These are phyloP conservation scores for Osedax frankpressi DNA, from an alignment of 2,888 invertebrate genomes.

Conservation along the genomic window DNA sequence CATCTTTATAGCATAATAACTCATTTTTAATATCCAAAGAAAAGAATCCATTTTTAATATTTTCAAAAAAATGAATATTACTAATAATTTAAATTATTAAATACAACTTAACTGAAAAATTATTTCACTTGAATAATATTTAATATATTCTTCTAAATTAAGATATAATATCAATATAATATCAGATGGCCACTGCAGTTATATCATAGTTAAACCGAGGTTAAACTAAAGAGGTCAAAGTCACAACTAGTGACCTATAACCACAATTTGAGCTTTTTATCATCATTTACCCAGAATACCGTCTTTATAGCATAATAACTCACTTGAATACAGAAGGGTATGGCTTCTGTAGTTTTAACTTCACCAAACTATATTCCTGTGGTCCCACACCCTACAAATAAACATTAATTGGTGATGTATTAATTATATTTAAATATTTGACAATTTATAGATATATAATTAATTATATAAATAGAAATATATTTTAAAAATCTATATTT, in stretches of 20 bases:
- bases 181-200: background rate
- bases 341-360: constrained; percentile 70
- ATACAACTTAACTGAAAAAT: background rate
- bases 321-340: constrained; percentile 56
- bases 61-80: background rate
- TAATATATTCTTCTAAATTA: background rate
- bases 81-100: background rate
- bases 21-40: too few species aligned
- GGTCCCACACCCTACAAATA: constrained; percentile 73
- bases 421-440: too few species aligned
- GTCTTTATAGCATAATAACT: constrained; percentile 9
- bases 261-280: background rate
- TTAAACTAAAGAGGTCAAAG: background rate
- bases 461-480: too few species aligned
- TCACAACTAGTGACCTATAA: background rate
- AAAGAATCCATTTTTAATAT: too few species aligned
- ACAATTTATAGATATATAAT: too few species aligned
- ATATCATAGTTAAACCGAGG: background rate
- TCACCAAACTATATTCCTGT: constrained; percentile 91
- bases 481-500: too few species aligned
- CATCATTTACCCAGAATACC: background rate
- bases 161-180: background rate
- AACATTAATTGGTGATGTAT: too few species aligned
- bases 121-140: too few species aligned
- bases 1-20: constrained; percentile 4